Percentiles rank a stretch among this genome's conserved stretches.
These are phyloP conservation scores for Thera britannica DNA, from an alignment of 2,888 invertebrate species.

Conservation along the genomic window DNA sequence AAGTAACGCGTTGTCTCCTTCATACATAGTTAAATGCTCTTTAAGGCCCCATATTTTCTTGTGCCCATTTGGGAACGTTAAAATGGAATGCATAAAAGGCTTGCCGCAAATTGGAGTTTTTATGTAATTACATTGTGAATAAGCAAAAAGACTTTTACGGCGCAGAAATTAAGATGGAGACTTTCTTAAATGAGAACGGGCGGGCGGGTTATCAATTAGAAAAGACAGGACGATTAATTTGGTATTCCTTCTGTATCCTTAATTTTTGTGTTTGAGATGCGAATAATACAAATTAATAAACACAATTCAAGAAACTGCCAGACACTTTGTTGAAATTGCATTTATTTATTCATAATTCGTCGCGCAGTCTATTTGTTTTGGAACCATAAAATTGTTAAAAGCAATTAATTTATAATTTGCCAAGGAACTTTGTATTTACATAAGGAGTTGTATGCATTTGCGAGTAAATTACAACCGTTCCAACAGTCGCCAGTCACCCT, in stretches of 20 bases:
- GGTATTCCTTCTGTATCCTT: conserved; percentile 21
- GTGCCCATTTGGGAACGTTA: conserved; percentile 72
- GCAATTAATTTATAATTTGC: conserved; percentile 25
- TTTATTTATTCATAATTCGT: conserved; percentile 9
- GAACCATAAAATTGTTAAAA: conserved; percentile 23
- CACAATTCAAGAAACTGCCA: conserved; percentile 10
- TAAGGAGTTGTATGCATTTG: conserved; percentile 59
- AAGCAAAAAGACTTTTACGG: conserved; percentile 62
- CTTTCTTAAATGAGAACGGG: conserved; percentile 37
- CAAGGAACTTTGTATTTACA: conserved; percentile 50
- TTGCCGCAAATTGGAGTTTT: conserved; percentile 73
- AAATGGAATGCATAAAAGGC: conserved; percentile 75
- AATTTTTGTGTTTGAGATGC: conserved; percentile 8
- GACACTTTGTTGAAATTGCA: conserved; percentile 9
- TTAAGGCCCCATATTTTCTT: conserved; percentile 77
- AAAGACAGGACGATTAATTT: conserved; percentile 29
- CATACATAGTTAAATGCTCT: conserved; percentile 81
- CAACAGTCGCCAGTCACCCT: conserved; percentile 52
- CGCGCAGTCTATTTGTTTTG: conserved; percentile 25
- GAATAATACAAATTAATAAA: conserved; percentile 16
- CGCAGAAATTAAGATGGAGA: conserved; percentile 49
- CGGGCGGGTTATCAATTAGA: conserved; percentile 33
- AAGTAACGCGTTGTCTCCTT: conserved; percentile 79
- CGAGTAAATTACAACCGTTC: conserved; percentile 48
- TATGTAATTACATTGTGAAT: conserved; percentile 71